A percentile compares a stretch with the other conserved stretches of the same genome.
Evolutionary conservation across 2,113 vertebrate species (phyloP).

Genomic region (Leuciscus idus): DNA sequence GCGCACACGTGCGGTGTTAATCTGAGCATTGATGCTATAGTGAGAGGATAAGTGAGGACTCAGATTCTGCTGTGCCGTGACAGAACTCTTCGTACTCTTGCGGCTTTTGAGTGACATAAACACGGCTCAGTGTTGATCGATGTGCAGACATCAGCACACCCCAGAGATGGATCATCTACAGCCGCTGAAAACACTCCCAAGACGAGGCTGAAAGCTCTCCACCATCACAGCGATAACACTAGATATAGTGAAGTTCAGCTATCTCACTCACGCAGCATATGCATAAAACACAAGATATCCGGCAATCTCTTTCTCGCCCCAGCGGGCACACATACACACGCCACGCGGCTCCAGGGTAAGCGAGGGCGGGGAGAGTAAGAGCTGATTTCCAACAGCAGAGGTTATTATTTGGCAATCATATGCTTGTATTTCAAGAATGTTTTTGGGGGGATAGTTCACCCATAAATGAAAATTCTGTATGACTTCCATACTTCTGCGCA

Average conservation of each 20-base stretch:
- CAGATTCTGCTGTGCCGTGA: slow-evolving; percentile 34
- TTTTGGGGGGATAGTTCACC: not conserved
- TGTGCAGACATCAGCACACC: slow-evolving; percentile 43
- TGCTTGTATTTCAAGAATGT: not conserved
- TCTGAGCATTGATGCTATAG: slow-evolving; percentile 42
- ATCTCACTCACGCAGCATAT: not conserved
- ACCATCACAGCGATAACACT: not conserved
- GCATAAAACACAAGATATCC: slow-evolving; percentile 22
- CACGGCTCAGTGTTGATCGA: slow-evolving; percentile 56
- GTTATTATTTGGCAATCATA: not conserved
- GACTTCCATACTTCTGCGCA: too few species aligned
- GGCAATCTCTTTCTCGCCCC: not conserved
- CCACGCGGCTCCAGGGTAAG: not conserved
- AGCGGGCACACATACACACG: not conserved
- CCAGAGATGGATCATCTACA: slow-evolving; percentile 41
- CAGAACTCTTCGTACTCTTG: slow-evolving; percentile 31
- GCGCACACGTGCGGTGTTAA: slow-evolving; percentile 45
- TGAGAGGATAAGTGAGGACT: slow-evolving; percentile 53
- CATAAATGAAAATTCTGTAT: not conserved
- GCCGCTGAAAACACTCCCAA: slow-evolving; percentile 15
- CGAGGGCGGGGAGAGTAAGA: not conserved
- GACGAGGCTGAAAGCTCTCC: slow-evolving; percentile 35
- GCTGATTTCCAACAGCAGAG: slow-evolving; percentile 10
- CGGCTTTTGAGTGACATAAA: slow-evolving; percentile 47
- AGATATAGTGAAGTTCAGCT: slow-evolving; percentile 15